phyloP scores from a whole-genome alignment of 2,113 vertebrate species.

The Hyaena hyaena region DNA sequence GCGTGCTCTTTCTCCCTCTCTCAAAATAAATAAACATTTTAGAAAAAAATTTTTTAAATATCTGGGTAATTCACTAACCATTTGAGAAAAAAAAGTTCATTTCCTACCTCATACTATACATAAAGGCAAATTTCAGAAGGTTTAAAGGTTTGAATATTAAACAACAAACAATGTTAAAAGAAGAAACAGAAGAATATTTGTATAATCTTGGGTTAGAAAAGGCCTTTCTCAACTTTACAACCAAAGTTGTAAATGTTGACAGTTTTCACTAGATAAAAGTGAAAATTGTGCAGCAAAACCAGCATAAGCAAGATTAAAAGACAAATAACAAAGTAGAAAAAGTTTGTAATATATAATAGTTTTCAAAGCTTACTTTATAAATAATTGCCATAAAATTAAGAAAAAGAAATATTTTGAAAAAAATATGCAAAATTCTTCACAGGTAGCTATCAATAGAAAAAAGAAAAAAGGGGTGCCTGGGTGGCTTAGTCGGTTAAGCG shows the following conservation, averaged over 20 bases:
- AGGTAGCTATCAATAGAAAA: background rate
- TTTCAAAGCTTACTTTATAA: conserved; percentile 16
- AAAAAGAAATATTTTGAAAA: background rate
- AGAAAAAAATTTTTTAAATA: background rate
- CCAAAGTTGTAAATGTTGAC: background rate
- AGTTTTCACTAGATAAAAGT: conserved; percentile 36
- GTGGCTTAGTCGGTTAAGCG: too few species aligned
- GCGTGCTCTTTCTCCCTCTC: too few species aligned
- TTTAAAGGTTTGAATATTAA: background rate
- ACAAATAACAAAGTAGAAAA: conserved; percentile 7
- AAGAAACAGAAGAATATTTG: background rate
- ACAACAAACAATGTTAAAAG: background rate
- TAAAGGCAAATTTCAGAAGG: conserved; percentile 11
- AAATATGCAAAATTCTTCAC: background rate
- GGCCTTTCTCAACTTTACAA: background rate
- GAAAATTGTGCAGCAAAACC: background rate
- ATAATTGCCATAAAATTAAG: conserved; percentile 12
- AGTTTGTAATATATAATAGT: background rate
- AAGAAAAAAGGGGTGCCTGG: background rate
- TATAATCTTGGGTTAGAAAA: background rate
- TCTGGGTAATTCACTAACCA: background rate
- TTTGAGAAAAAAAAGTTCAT: background rate
- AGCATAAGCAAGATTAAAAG: conserved; percentile 34
- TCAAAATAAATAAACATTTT: too few species aligned
- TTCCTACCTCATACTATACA: background rate